Evolutionary conservation across 2,888 invertebrate species (phyloP), one percentile per base, ranked within the genome.

Genomic region (Cactoblastis cactorum): DNA sequence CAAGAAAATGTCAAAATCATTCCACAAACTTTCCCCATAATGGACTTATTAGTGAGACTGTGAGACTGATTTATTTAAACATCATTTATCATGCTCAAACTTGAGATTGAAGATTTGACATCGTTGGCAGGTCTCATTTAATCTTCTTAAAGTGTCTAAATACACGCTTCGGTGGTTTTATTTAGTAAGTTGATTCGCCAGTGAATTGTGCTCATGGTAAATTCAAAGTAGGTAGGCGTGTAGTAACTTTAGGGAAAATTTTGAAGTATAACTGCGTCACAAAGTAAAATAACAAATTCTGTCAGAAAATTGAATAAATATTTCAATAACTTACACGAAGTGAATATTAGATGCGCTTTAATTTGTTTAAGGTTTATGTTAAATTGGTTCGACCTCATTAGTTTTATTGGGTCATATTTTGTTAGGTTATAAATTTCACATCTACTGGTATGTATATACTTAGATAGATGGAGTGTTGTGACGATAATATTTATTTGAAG

Each of bases 51-150:
- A 71, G 65, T 69, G 58, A 58, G 56, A 58, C 66, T 65, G 65
- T 69, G 58, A 58, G 56, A 58, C 66, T 65, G 73, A 74, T 37
- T 74, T 74, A 74, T 74, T 71, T 72, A 68, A 69, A 69, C 72
- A 66, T 67, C 78, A 73, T 79, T 74, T 74, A 77, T 79, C 78
- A 79, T 71, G 58, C 60, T 60, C 59, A 55, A 77, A 74, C 65
- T 77, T 77, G 54, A 63, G 77, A 77, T 79, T 77, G 69, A 69
- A 70, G 75, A 77, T 75, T 75, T 77, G 76, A 77, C 77, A 74
- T 65, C 61, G 66, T 64, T 76, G 78, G 77, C 77, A 65, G 74
- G 69, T 58, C 65, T 72, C 77, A 74, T 78, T 79, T 77, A 76
- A 79, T 77, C 77, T 77, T 75, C 68, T 53, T 68, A 69, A 37